Evolutionary conservation across 1,140 invertebrate species (phyloP), one percentile per base, ranked within the genome.

Genomic region (Trichogramma pretiosum): DNA sequence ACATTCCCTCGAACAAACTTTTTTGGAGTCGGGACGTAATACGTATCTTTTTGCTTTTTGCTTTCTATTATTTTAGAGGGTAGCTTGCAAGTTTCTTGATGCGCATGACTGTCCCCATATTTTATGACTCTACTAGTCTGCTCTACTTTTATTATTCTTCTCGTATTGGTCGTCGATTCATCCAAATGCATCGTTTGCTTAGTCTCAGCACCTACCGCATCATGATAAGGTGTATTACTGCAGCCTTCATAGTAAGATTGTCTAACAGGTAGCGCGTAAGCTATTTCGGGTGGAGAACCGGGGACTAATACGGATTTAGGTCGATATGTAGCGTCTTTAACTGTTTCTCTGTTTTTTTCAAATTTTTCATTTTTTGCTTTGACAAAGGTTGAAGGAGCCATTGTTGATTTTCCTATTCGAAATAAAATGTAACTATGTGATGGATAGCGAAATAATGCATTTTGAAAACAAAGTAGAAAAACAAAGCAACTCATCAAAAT

Each of bases 1-100:
- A 79, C 81, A 46, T 84, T 79, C 7, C 80, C 81, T 10, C 77
- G 76, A 17, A 83, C 60, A 57, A 85, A 85, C 60, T 83, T 84
- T 1, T 70, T 82, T 2, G 81, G 82, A 5, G 64, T 78, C 1
- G 79, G 75, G 17, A 72, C 65, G 60, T 71, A 41, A 70, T 68
- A 30, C 70, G 74, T 32, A 68, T 44, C 59, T 58, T 16, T 2
- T 41, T 36, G 22, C 47, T 34, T 24, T 26, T 5, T 14, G 19
- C 7, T 50, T 8, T 16, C 46, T 30, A 44, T 52, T 8, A 28
- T 11, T 7, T 28, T 5, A 28, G 11, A 28, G 5, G 5, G 24
- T 11, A 7, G 24, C 11, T 28, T 28, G 11, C 11, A 28, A 3
- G 9, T 18, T 5, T 48, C 16, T 3, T 24, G 11, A 7, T 48